phyloP scores from a whole-genome alignment of 2,888 invertebrate species.

The Drosophila meridionalis region DNA sequence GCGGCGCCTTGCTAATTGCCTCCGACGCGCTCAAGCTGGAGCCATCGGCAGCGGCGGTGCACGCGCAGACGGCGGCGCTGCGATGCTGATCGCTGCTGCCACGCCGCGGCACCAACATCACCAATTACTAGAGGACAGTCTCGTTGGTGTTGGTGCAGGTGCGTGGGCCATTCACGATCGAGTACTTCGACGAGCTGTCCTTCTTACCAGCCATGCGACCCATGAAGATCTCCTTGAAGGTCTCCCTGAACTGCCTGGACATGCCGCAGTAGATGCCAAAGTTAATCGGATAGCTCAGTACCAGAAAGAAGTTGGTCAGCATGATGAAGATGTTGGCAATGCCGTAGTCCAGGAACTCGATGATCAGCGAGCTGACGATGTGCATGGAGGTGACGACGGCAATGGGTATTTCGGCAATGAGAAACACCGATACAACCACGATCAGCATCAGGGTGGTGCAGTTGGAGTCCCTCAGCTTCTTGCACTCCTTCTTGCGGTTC shows the following conservation, averaged over 20 bases:
- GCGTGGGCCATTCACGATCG: constrained; percentile 92
- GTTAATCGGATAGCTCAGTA: constrained; percentile 96
- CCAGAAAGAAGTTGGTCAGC: constrained; percentile 95
- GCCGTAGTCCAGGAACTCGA: constrained; percentile 90
- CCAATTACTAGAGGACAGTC: constrained; percentile 87
- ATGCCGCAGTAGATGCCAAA: constrained; percentile 98
- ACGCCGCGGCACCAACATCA: constrained; percentile 78
- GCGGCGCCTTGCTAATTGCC: constrained; percentile 23
- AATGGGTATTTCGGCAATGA: constrained; percentile 93
- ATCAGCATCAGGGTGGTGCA: constrained; percentile 95
- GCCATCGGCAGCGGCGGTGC: constrained; percentile 46
- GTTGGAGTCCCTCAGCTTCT: constrained; percentile 90
- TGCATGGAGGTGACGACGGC: constrained; percentile 93
- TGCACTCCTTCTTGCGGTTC: constrained; percentile 92
- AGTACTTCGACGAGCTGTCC: constrained; percentile 91
- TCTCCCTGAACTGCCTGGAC: constrained; percentile 97
- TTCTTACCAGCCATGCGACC: constrained; percentile 86
- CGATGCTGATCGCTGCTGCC: constrained; percentile 74
- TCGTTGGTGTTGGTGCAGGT: constrained; percentile 94
- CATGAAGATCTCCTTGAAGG: constrained; percentile 93
- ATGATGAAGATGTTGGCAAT: constrained; percentile 91
- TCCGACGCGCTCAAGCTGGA: constrained; percentile 3
- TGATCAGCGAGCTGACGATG: constrained; percentile 91
- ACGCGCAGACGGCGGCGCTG: constrained; percentile 56
- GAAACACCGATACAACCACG: constrained; percentile 93